phyloP scores from a whole-genome alignment of 2,888 invertebrate genomes.

The Apotomis capreana region DNA sequence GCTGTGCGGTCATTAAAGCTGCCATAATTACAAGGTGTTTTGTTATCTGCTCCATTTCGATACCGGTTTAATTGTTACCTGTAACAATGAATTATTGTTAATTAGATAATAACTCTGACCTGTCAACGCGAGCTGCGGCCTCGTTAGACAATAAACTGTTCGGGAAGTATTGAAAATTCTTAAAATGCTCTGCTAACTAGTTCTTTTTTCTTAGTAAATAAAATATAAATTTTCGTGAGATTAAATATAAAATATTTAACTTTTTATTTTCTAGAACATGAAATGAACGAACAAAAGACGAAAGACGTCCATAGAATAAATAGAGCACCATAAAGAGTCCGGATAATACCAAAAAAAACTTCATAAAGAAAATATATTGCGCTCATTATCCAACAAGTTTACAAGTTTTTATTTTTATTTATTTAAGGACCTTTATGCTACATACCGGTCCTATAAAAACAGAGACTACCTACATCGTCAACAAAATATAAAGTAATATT shows the following conservation, averaged over 20 bases:
- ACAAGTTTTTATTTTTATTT: too few relatives aligned
- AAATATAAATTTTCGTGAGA: not conserved
- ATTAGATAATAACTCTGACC: conserved; percentile 22
- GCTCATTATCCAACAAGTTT: too few relatives aligned
- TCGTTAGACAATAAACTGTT: not conserved
- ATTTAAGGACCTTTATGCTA: too few relatives aligned
- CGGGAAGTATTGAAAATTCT: not conserved
- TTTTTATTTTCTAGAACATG: too few relatives aligned
- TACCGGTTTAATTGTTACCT: conserved; percentile 51
- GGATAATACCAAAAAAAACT: too few relatives aligned
- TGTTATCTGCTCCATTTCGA: conserved; percentile 66
- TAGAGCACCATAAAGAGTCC: too few relatives aligned
- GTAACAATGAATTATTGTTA: conserved; percentile 55
- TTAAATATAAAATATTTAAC: not conserved
- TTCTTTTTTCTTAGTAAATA: not conserved
- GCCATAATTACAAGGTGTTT: conserved; percentile 73
- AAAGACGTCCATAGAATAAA: too few relatives aligned
- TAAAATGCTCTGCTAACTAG: not conserved
- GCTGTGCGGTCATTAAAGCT: conserved; percentile 71
- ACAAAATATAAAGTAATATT: too few relatives aligned
- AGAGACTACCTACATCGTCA: too few relatives aligned
- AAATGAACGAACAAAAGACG: too few relatives aligned
- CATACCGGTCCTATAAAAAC: too few relatives aligned
- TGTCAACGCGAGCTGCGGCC: not conserved
- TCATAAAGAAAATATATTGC: too few relatives aligned